Evolutionary conservation across 2,888 invertebrate genomes (phyloP).

Genomic region (Conistra vaccinii): DNA sequence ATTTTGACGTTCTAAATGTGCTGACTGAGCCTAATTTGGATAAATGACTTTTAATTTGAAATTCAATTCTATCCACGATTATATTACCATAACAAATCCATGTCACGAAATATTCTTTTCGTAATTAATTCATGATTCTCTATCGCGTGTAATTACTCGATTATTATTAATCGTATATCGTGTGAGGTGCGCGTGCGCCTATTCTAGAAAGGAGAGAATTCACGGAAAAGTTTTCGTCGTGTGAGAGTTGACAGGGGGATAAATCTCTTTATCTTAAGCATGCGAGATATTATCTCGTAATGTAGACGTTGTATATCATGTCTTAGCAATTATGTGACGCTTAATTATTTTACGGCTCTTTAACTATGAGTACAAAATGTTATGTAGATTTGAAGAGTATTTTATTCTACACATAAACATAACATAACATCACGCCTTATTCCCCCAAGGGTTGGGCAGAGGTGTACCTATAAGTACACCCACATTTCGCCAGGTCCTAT

Average conservation of each 20-base stretch:
- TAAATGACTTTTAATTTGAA: neutral
- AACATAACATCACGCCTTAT: too few relatives aligned
- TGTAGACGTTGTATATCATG: constrained; percentile 42
- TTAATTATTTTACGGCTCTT: constrained; percentile 43
- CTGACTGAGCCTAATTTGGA: neutral
- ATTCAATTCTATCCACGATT: neutral
- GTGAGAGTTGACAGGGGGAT: constrained; percentile 63
- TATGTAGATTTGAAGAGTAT: constrained; percentile 22
- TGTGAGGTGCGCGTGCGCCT: constrained; percentile 42
- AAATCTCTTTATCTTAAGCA: constrained; percentile 66
- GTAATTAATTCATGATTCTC: constrained; percentile 51
- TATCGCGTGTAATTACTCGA: constrained; percentile 52
- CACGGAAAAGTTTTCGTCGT: constrained; percentile 62
- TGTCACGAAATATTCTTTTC: constrained; percentile 41
- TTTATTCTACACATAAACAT: neutral
- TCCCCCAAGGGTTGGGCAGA: too few relatives aligned
- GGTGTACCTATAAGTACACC: too few relatives aligned
- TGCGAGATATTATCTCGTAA: constrained; percentile 61
- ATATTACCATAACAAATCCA: constrained; percentile 31
- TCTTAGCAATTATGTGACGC: constrained; percentile 44
- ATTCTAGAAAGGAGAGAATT: constrained; percentile 57
- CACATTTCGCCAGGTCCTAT: too few relatives aligned
- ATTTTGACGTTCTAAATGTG: neutral
- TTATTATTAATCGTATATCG: constrained; percentile 57
- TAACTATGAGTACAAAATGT: constrained; percentile 14